phyloP scores from a whole-genome alignment of 1,140 invertebrate species.

The Aphaenogaster rudis region DNA sequence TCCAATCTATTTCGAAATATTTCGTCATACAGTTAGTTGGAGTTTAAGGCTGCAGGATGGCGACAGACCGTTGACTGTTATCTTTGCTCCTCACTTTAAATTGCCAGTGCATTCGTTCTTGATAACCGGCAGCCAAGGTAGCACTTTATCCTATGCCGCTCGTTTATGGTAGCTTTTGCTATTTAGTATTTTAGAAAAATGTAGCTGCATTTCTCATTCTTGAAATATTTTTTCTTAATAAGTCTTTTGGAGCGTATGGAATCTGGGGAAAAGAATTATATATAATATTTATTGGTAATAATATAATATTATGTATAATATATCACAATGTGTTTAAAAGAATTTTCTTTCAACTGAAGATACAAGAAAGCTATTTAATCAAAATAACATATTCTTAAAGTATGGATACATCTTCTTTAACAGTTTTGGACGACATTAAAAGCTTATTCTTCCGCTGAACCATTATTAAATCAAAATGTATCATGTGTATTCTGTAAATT shows the following conservation, averaged over 20 bases:
- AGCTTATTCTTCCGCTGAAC: conserved; percentile 11
- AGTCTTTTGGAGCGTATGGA: background rate
- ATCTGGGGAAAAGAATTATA: background rate
- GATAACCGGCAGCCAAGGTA: conserved; percentile 40
- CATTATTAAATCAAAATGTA: conserved; percentile 18
- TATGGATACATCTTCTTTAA: background rate
- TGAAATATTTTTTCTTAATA: conserved; percentile 22
- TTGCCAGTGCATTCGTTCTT: conserved; percentile 32
- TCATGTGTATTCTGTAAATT: background rate
- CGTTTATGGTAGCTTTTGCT: conserved; percentile 33
- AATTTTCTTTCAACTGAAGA: background rate
- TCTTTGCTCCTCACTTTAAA: conserved; percentile 44
- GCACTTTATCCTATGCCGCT: conserved; percentile 27
- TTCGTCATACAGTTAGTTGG: background rate
- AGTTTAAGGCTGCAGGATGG: conserved; percentile 20
- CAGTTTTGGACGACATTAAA: background rate
- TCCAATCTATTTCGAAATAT: conserved; percentile 4
- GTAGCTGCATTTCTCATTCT: background rate
- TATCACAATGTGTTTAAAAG: background rate
- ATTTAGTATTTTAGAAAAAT: conserved; percentile 41
- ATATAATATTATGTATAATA: background rate
- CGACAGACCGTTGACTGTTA: conserved; percentile 37
- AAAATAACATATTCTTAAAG: background rate
- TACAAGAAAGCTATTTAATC: background rate
- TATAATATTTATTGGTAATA: background rate